These are phyloP conservation scores for Laothoe populi DNA, from an alignment of 2,888 invertebrate genomes.

Conservation along the genomic window DNA sequence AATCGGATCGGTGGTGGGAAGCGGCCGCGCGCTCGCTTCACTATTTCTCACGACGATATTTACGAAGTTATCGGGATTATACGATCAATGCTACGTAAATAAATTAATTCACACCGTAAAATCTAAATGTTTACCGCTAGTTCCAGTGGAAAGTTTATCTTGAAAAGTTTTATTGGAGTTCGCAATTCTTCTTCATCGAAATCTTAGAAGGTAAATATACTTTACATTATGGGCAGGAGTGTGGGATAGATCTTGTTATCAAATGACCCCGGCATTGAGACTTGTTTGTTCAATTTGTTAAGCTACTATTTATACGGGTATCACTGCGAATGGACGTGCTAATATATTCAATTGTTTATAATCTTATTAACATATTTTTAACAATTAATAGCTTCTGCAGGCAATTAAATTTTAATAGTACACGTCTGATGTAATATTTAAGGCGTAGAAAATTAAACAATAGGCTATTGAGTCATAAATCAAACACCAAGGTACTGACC, in stretches of 20 bases:
- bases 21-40: constrained; percentile 53
- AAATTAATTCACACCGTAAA: background rate
- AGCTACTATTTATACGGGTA: constrained; percentile 46
- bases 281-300: constrained; percentile 66
- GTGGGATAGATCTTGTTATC: constrained; percentile 52
- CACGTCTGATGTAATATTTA: background rate
- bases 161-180: constrained; percentile 33
- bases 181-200: background rate
- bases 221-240: constrained; percentile 6
- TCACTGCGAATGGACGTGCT: constrained; percentile 48
- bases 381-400: constrained; percentile 32
- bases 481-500: background rate
- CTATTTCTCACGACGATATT: constrained; percentile 11
- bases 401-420: background rate
- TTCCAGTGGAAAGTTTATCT: constrained; percentile 29
- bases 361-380: constrained; percentile 26
- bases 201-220: constrained; percentile 24
- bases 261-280: constrained; percentile 62
- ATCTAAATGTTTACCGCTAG: background rate
- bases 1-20: constrained; percentile 44
- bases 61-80: constrained; percentile 21
- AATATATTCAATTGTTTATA: constrained; percentile 39
- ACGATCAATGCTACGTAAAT: background rate
- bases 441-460: background rate
- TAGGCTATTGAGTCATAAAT: background rate